phyloP scores from a whole-genome alignment of 1,140 invertebrate species.

The Melitaea cinxia region DNA sequence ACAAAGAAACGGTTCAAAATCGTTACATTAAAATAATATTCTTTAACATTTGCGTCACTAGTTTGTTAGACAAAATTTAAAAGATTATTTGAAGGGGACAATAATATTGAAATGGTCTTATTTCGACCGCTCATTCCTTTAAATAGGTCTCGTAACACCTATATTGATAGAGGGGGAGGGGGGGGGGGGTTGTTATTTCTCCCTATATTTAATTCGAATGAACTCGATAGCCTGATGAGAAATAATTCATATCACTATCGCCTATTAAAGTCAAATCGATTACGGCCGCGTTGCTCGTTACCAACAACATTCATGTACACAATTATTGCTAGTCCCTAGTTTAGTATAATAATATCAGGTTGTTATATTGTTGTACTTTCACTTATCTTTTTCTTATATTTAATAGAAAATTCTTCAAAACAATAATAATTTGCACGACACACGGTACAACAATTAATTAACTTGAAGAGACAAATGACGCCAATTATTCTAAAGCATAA shows the following conservation, averaged over 20 bases:
- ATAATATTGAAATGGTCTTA: neutral
- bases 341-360: conserved; percentile 3
- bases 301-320: conserved; percentile 15
- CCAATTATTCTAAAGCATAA: neutral
- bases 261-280: neutral
- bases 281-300: neutral
- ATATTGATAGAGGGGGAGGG: no score
- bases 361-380: conserved; percentile 21
- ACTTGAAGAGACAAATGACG: neutral
- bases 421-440: conserved; percentile 21
- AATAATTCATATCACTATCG: neutral
- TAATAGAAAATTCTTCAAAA: conserved; percentile 22
- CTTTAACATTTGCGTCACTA: neutral
- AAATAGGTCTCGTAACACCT: no score
- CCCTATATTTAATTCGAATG: neutral
- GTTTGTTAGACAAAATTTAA: no score
- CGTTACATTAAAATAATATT: no score
- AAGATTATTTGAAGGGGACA: neutral
- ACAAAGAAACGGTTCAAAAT: no score
- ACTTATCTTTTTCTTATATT: conserved; percentile 6
- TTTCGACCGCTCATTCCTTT: no score
- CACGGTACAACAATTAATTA: neutral
- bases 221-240: neutral
- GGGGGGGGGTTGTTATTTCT: no score
- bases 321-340: conserved; percentile 5